Evolutionary conservation across 2,888 invertebrate species (phyloP), one percentile per base, ranked within the genome.

Genomic region (Drosophila silvestris): DNA sequence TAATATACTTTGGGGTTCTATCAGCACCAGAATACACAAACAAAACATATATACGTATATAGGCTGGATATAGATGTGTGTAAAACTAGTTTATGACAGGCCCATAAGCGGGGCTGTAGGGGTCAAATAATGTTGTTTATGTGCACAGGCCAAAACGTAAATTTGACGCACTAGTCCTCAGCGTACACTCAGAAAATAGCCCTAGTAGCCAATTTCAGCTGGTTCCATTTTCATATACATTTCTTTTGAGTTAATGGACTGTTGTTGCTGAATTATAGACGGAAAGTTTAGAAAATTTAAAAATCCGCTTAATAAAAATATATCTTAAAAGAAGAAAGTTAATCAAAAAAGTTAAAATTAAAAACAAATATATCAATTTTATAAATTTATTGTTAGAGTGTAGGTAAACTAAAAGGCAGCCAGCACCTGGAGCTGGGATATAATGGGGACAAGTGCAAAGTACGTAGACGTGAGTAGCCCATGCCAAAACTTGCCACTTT

Each of bases 121-220:
- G 73, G 75, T 77, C 77, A 83, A 89, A 89, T 88, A 89, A 91
- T 87, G 90, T 89, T 91, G 90, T 89, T 89, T 91, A 89, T 90
- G 91, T 79, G 86, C 74, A 68, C 67, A 76, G 71, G 73, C 77
- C 58, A 82, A 82, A 74, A 74, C 85, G 90, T 85, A 85, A 85
- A 85, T 84, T 89, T 88, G 85, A 90, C 89, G 81, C 90, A 88
- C 78, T 41, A 69, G 52, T 59, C 33, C 58, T 70, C 33, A 19
- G 5, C 53, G 39, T 58, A 19, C 58, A 58, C 44, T 57, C 22
- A 3, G 22, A 58, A 32, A 32, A 56, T 7, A 14, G 10, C 4
- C 6, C 37, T 2, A 53, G 7, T 32, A 6, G 51, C 19, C 16
- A 52, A 30, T 19, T n/a, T n/a, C n/a, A n/a, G n/a, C n/a, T n/a